Evolutionary conservation across 2,888 invertebrate genomes (phyloP).

Genomic region (Apodemia mormo): DNA sequence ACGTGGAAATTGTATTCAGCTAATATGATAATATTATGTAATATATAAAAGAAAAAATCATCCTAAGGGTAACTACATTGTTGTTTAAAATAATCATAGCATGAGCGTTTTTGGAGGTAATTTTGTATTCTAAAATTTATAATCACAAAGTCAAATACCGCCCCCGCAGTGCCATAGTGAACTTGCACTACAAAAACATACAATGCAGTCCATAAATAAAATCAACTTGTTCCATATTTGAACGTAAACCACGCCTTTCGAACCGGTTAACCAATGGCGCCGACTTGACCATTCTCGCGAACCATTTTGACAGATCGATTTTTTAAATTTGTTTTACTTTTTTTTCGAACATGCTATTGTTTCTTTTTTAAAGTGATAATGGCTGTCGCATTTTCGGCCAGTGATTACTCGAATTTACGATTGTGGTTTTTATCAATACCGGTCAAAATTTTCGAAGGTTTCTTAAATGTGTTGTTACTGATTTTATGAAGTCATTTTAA

Average conservation of each 20-base stretch:
- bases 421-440: conserved; percentile 58
- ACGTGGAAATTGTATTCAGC: too few relatives aligned
- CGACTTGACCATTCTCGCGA: conserved; percentile 58
- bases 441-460: conserved; percentile 32
- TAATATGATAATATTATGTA: too few relatives aligned
- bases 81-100: not conserved
- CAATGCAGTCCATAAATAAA: conserved; percentile 77
- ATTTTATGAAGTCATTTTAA: conserved; percentile 35
- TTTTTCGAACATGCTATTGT: conserved; percentile 42
- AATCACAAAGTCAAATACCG: conserved; percentile 57
- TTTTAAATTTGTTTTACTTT: conserved; percentile 62
- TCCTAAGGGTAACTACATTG: too few relatives aligned
- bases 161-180: conserved; percentile 50
- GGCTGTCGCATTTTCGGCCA: conserved; percentile 64
- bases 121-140: conserved; percentile 1
- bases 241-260: conserved; percentile 64
- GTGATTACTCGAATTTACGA: conserved; percentile 70
- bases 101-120: not conserved
- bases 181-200: conserved; percentile 46
- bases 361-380: conserved; percentile 58
- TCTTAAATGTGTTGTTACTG: conserved; percentile 29
- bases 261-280: conserved; percentile 55
- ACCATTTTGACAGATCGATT: conserved; percentile 78
- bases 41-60: too few relatives aligned
- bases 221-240: conserved; percentile 59